A percentile compares a stretch with the other conserved stretches of the same genome.
Conservation (phyloP, 2,888 invertebrate genomes). For the Seira sanloemensis region DNA sequence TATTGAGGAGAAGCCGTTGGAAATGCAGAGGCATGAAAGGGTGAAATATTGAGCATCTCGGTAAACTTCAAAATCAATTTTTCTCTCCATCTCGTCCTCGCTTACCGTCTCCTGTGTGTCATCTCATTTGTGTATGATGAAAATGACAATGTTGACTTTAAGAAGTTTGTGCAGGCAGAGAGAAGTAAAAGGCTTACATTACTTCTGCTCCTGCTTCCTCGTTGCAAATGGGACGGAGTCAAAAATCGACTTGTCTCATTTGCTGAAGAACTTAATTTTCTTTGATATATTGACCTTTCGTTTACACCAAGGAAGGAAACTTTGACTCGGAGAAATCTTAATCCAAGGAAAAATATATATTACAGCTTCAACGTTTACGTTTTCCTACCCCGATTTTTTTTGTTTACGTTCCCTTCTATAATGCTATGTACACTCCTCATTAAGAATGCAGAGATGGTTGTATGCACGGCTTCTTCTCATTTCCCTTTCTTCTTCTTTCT, state of each 20-base stretch:
- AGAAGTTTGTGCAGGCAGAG: not conserved
- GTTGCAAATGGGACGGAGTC: not conserved
- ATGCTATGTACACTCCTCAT: slow-evolving; percentile 35
- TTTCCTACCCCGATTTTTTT: slow-evolving; percentile 27
- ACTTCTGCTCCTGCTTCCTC: not conserved
- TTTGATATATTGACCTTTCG: slow-evolving; percentile 62
- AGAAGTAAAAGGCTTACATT: slow-evolving; percentile 21
- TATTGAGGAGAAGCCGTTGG: not conserved
- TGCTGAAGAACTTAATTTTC: slow-evolving; percentile 60
- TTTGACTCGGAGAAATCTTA: not conserved
- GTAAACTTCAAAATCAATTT: slow-evolving; percentile 56
- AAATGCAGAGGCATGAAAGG: not conserved
- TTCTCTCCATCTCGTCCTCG: not conserved
- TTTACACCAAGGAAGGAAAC: slow-evolving; percentile 25
- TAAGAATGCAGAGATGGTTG: slow-evolving; percentile 46
- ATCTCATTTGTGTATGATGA: not conserved
- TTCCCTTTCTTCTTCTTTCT: not conserved
- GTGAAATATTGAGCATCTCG: slow-evolving; percentile 48
- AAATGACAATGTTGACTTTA: not conserved
- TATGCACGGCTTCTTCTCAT: not conserved
- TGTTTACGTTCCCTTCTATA: slow-evolving; percentile 36
- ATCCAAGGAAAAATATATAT: not conserved
- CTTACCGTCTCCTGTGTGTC: slow-evolving; percentile 3
- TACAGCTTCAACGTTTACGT: too few species aligned
- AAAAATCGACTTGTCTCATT: slow-evolving; percentile 59